A percentile compares a stretch with the other conserved stretches of the same genome.
Conservation (phyloP, 35 echinoderm and acorn worm genomes). For the Ophioderma brevispina region DNA sequence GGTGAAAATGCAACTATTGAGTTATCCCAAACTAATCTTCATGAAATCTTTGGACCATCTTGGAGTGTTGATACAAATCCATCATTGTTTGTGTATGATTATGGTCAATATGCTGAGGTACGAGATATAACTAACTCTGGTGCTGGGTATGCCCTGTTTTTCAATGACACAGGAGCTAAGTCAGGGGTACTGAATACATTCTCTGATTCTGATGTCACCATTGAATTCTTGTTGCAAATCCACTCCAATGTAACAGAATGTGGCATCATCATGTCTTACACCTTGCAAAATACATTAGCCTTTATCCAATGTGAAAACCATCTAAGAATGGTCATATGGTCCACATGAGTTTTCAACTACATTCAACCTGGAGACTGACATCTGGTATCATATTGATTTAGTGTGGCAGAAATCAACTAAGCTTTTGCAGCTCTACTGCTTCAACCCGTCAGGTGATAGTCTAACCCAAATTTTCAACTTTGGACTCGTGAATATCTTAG, state of each 20-base stretch:
- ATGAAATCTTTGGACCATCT: slow-evolving; percentile 62
- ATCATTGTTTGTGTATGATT: slow-evolving; percentile 58
- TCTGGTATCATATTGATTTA: slow-evolving; percentile 73
- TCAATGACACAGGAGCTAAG: slow-evolving; percentile 57
- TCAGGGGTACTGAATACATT: slow-evolving; percentile 59
- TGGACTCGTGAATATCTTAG: slow-evolving; percentile 18
- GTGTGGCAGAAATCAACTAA: slow-evolving; percentile 57
- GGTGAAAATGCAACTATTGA: slow-evolving; percentile 28
- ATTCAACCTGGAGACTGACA: slow-evolving; percentile 35
- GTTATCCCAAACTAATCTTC: slow-evolving; percentile 63
- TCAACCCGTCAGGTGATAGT: slow-evolving; percentile 18
- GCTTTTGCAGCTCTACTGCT: slow-evolving; percentile 52
- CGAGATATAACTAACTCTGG: slow-evolving; percentile 47
- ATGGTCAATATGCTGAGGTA: slow-evolving; percentile 55
- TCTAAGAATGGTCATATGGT: slow-evolving; percentile 40
- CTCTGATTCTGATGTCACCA: slow-evolving; percentile 77
- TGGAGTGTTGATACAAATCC: slow-evolving; percentile 35
- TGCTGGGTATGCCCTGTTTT: slow-evolving; percentile 76
- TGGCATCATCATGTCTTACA: slow-evolving; percentile 63
- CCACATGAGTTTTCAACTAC: slow-evolving; percentile 1
- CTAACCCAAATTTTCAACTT: slow-evolving; percentile 45
- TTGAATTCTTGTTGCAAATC: slow-evolving; percentile 68
- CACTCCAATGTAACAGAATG: slow-evolving; percentile 23
- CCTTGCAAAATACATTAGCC: slow-evolving; percentile 39
- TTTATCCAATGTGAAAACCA: slow-evolving; percentile 27